Conservation (phyloP, 1,140 invertebrate species). For the Euura lappo region DNA sequence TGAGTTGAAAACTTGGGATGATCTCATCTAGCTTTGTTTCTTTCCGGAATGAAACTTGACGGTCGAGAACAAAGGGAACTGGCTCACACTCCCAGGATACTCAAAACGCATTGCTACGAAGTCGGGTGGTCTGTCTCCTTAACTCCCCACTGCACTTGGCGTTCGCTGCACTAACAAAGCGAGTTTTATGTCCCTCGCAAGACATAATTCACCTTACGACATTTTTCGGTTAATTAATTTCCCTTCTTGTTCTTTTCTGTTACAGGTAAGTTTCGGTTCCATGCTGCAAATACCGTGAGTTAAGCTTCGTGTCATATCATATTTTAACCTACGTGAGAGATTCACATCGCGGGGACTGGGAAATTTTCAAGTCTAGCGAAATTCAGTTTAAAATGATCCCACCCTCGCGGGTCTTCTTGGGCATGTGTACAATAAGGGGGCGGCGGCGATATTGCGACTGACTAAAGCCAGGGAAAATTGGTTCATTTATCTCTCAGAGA, state of each 20-base stretch:
- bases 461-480: constrained; percentile 54
- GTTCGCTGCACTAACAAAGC: no score
- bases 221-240: not conserved
- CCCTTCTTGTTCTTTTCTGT: not conserved
- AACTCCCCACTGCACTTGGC: no score
- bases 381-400: constrained; percentile 1
- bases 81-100: no score
- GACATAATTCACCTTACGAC: not conserved
- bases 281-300: no score
- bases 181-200: no score
- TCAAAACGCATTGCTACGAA: no score
- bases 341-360: no score
- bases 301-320: constrained; percentile 20
- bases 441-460: constrained; percentile 44
- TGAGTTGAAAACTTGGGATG: no score
- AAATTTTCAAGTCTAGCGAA: not conserved
- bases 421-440: not conserved
- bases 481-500: constrained; percentile 47
- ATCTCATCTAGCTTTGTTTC: no score
- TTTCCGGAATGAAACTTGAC: no score
- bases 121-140: no score
- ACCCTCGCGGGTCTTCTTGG: not conserved
- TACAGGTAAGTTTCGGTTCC: not conserved
- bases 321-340: not conserved
- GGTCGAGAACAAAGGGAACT: no score